Conservation (phyloP, 37 sponge, comb jelly and placozoan species). For the Cladorhizidae sp. region DNA sequence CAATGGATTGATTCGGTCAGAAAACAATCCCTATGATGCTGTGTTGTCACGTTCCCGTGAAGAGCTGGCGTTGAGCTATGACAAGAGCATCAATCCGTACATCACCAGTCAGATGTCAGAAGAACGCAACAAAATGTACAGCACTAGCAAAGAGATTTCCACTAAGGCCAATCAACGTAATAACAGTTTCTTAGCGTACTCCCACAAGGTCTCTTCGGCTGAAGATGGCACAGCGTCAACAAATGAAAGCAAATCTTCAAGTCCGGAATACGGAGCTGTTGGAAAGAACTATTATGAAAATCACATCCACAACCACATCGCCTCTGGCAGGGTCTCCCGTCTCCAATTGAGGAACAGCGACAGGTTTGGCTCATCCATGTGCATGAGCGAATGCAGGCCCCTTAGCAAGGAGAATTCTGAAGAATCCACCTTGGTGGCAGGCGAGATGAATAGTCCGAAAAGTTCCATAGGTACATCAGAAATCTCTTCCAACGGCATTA, state of each 20-base stretch:
- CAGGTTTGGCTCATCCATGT: conserved; percentile 3
- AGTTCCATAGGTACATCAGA: neutral
- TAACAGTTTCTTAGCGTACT: neutral
- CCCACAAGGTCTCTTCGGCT: neutral
- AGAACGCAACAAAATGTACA: conserved; percentile 30
- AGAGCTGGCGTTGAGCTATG: conserved; percentile 37
- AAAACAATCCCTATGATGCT: neutral
- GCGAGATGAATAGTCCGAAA: neutral
- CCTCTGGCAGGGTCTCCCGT: neutral
- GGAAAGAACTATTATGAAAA: neutral
- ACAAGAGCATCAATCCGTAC: conserved; percentile 19
- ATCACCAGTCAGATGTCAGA: conserved; percentile 28
- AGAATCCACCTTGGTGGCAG: neutral
- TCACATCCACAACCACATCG: neutral
- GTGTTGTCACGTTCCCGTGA: neutral
- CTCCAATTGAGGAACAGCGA: neutral
- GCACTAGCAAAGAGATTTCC: neutral
- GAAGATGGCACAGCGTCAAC: neutral
- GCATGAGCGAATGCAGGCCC: neutral
- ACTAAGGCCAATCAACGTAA: neutral
- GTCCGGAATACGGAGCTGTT: neutral
- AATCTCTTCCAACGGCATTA: neutral
- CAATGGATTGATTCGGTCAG: neutral
- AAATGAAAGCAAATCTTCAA: neutral
- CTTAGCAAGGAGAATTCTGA: neutral